Evolutionary conservation across 2,113 vertebrate species (phyloP), one percentile per base, ranked within the genome.

Genomic region (Catharus fuscescens): DNA sequence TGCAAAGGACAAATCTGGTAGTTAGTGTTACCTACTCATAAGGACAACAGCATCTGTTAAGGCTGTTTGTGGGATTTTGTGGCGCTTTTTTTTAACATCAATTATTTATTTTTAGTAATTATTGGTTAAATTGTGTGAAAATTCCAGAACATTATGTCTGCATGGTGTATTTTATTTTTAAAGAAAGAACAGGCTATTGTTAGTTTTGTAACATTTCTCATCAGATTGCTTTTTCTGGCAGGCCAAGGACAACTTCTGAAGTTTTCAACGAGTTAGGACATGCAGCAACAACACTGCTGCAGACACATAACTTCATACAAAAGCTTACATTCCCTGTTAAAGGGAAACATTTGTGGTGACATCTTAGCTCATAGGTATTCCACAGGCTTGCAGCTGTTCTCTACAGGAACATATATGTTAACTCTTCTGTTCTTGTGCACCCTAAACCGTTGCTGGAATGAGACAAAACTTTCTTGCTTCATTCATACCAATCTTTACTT

Each of bases 291-390:
- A 77, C 32, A 59, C 18, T 36, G 62, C 42, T 77, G 26, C 82
- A 88, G 76, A 93, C 40, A 66, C 15, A 4, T 42, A 90, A 69
- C 74, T 93, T 70, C 54, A 59, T 40, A 80, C 17, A 81, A 82
- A 92, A 6, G 12, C 52, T 80, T 21, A 86, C 79, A 86, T 70
- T 88, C 62, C 26, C 42, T 73, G 10, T 57, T 76, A 59, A 70
- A 36, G 50, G 29, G 42, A 70, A 95, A 54, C 23, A 26, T 24
- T 83, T 92, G 80, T 91, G 57, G 61, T 81, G 70, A 81, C 53
- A 78, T 56, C 83, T 89, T 77, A 65, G 73, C 65, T 91, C 61
- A 71, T 36, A 74, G 73, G 86, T 84, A 87, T 92, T 91, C 61
- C 80, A 87, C 29, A 81, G 74, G 42, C 78, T 93, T 60, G 57